Base-by-base conservation (phyloP, 2,797 vertebrate species). In the Gila robusta region DNA sequence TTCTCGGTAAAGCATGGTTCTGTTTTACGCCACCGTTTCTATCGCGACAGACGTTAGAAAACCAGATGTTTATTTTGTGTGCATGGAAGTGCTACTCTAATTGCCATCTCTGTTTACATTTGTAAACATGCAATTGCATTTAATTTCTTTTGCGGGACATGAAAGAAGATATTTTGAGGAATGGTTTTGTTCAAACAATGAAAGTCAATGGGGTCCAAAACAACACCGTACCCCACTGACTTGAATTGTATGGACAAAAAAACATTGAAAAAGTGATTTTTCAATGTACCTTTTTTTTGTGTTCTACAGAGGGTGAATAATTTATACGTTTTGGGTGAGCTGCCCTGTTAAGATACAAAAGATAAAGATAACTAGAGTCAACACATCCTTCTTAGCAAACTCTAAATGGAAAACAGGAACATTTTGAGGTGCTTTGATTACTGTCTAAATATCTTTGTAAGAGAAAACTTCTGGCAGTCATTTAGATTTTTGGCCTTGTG, bases 21-120 rank as follows among this genome's bases (percentile, higher is more conserved):
- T 83, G 85, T 81, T 85, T 87, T 92, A 92, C 37, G 84, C 82
- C 82, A 88, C 70, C 72, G 87, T 82, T 89, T 83, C 83, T 89
- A 89, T 93, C 89, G 83, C 70, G 77, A 86, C 86, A 72, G 76
- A 66, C 76, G 79, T 85, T 83, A 83, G 85, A 84, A 87, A 82
- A 52, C 87, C 91, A 94, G 92, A 93, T 93, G 93, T 87, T 90
- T 85, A 79, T 87, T 84, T 47, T 90, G 84, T 87, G 82, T 82
- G 70, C 88, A 88, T 90, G 82, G 86, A 90, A 74, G 32, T 73
- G 72, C 62, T 70, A 56, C 79, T 90, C 35, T 89, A 88, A 87
- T 90, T 89, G 84, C 59, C 82, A 35, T 83, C 86, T 87, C 26
- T 72, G 74, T 86, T 89, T 49, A 69, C 66, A 67, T 81, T 81